A percentile compares a stretch with the other conserved stretches of the same genome.
Conservation (phyloP, 2,888 invertebrate genomes). For the Pseudococcus jackbeardsleyi region DNA sequence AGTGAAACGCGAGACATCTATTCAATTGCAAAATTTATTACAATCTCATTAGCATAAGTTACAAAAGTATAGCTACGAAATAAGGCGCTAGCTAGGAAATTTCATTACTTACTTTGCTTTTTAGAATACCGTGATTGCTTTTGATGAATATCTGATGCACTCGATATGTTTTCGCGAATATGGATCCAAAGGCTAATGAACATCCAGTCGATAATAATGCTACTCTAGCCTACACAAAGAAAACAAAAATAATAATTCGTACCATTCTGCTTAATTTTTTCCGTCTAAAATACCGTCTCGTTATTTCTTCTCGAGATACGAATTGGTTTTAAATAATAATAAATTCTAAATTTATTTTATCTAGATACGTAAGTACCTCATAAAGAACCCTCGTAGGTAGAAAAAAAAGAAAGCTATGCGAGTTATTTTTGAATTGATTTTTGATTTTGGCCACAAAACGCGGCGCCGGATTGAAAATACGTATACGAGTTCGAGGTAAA, state of each 20-base stretch:
- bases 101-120: conserved; percentile 78
- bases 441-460: background rate
- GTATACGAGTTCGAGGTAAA: background rate
- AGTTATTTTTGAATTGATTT: background rate
- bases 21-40: conserved; percentile 11
- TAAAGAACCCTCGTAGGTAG: background rate
- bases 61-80: background rate
- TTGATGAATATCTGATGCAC: conserved; percentile 92
- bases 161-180: conserved; percentile 94
- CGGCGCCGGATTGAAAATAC: background rate
- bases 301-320: no score
- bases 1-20: conserved; percentile 25
- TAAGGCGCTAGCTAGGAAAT: background rate
- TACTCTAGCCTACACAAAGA: conserved; percentile 80
- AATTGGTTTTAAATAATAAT: no score
- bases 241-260: background rate
- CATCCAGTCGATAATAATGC: conserved; percentile 92
- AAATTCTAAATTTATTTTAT: no score
- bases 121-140: conserved; percentile 84
- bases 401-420: background rate
- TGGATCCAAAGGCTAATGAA: conserved; percentile 92
- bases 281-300: no score
- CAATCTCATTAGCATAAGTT: conserved; percentile 20
- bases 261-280: no score
- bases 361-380: no score